Evolutionary conservation across 2,113 vertebrate species (phyloP).

Genomic region (Tichodroma muraria): DNA sequence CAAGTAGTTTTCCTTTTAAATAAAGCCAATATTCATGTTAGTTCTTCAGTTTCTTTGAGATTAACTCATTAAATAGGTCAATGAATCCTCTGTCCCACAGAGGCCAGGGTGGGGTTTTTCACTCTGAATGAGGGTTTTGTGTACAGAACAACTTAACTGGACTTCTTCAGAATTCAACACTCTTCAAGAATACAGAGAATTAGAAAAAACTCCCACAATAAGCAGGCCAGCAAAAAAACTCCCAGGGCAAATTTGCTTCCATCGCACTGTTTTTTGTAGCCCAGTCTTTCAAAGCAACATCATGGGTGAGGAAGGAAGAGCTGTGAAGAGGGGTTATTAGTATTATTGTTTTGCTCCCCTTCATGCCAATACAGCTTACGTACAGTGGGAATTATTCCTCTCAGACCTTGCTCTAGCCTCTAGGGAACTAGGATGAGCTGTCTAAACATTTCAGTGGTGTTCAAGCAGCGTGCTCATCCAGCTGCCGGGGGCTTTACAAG

Average conservation of each 20-base stretch:
- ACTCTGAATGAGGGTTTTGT: constrained; percentile 11
- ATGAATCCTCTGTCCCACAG: background rate
- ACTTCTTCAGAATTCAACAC: background rate
- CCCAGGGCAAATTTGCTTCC: background rate
- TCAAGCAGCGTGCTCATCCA: background rate
- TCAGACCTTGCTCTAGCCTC: background rate
- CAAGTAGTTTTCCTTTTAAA: background rate
- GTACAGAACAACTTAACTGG: background rate
- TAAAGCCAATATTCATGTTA: constrained; percentile 28
- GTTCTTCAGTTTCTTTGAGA: background rate
- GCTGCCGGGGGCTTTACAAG: background rate
- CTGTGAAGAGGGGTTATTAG: background rate
- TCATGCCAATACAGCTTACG: background rate
- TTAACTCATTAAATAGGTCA: constrained; percentile 52
- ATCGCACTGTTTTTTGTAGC: background rate
- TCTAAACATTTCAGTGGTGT: background rate
- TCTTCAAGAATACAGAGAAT: background rate
- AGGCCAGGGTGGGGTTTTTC: background rate
- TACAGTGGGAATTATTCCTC: background rate
- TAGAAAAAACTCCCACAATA: background rate
- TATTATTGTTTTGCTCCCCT: background rate
- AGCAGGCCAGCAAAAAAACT: background rate
- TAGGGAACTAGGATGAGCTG: background rate
- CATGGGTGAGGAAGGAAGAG: background rate
- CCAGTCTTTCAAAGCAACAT: background rate